Evolutionary conservation across 1,140 invertebrate species (phyloP).

Genomic region (Trialeurodes vaporariorum): DNA sequence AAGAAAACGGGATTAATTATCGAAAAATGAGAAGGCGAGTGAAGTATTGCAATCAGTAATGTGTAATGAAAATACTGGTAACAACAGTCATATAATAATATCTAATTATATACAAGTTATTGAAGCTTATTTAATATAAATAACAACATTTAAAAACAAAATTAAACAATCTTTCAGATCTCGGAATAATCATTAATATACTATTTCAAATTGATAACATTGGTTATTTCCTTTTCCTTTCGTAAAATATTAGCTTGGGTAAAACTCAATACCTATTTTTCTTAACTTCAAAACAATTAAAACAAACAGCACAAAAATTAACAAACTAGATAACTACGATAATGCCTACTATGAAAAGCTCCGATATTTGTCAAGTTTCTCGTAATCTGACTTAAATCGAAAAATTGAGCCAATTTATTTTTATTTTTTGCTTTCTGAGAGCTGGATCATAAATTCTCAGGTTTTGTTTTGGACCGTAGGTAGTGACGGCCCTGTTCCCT

Average conservation of each 20-base stretch:
- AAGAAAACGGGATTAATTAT: too few relatives aligned
- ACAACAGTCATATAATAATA: neutral
- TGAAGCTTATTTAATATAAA: neutral
- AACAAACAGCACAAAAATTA: neutral
- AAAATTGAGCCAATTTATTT: too few relatives aligned
- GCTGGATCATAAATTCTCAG: too few relatives aligned
- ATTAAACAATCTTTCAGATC: neutral
- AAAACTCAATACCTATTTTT: neutral
- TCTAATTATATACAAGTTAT: neutral
- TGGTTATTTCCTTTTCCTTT: too few relatives aligned
- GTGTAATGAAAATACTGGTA: neutral
- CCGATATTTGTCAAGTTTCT: too few relatives aligned
- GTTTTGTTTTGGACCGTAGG: too few relatives aligned
- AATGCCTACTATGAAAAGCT: neutral
- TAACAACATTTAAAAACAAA: neutral
- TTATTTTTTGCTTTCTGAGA: too few relatives aligned
- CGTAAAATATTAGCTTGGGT: neutral
- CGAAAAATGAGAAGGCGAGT: too few relatives aligned
- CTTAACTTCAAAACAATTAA: neutral
- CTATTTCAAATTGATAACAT: too few relatives aligned
- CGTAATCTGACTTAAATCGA: too few relatives aligned
- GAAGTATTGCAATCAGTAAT: neutral
- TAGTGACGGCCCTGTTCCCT: too few relatives aligned
- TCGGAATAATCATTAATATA: neutral
- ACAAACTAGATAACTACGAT: neutral